Conservation (phyloP, 30 jellyfish, hydroid and myxozoan species). For the Rhopilema esculentum region DNA sequence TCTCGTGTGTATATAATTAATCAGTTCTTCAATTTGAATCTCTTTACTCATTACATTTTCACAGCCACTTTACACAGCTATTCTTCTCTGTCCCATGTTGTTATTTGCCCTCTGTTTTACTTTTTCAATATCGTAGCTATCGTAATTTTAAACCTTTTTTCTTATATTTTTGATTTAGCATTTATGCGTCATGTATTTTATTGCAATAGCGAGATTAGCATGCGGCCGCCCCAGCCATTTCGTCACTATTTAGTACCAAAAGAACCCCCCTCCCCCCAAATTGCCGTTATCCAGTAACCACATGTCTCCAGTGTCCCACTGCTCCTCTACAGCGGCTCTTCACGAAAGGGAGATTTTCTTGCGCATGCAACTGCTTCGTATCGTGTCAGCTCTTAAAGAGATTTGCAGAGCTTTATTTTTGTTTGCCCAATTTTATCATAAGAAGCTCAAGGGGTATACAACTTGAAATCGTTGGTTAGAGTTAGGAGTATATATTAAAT, state of each 20-base stretch:
- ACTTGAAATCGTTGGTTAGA: background rate
- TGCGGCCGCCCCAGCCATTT: background rate
- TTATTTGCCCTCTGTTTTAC: background rate
- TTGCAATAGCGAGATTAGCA: background rate
- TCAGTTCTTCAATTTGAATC: background rate
- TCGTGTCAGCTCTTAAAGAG: no score
- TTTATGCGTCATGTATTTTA: background rate
- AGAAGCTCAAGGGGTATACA: background rate
- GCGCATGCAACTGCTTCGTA: background rate
- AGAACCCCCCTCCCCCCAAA: no score
- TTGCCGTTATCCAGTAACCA: no score
- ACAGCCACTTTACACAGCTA: background rate
- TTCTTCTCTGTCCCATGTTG: background rate
- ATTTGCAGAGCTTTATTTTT: background rate
- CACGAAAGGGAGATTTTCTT: background rate
- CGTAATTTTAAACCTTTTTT: background rate
- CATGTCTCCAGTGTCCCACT: no score
- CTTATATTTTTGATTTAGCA: background rate
- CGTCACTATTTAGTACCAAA: no score
- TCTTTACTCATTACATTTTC: background rate
- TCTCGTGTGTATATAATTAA: background rate
- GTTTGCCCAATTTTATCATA: background rate
- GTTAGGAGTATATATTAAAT: slow-evolving; percentile 11
- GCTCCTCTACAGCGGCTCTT: background rate
- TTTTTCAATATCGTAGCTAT: background rate